Conservation (phyloP, 2,888 invertebrate genomes). For the Leistus spinibarbis region DNA sequence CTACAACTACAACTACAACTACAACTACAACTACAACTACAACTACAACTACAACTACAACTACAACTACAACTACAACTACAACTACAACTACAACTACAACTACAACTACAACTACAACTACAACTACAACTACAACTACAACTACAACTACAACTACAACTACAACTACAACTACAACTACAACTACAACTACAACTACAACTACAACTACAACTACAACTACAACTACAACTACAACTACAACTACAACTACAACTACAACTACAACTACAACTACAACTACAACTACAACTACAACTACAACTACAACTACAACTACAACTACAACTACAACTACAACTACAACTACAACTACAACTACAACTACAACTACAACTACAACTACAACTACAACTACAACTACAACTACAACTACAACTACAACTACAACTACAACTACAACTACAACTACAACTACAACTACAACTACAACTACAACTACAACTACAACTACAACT, state of each 20-base stretch:
- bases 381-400: background rate
- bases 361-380: background rate
- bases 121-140: background rate
- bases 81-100: background rate
- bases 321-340: background rate
- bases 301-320: background rate
- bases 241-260: background rate
- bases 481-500: background rate
- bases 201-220: background rate
- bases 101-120: background rate
- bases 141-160: background rate
- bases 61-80: background rate
- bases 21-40: background rate
- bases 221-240: background rate
- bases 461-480: constrained; percentile 13
- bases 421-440: background rate
- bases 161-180: background rate
- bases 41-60: background rate
- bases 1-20: background rate
- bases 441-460: constrained; percentile 14
- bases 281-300: background rate
- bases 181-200: background rate
- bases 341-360: background rate
- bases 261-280: background rate
- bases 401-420: background rate